These are phyloP conservation scores for Alligator mississippiensis DNA, from an alignment of 2,113 vertebrate species.

Conservation along the genomic window DNA sequence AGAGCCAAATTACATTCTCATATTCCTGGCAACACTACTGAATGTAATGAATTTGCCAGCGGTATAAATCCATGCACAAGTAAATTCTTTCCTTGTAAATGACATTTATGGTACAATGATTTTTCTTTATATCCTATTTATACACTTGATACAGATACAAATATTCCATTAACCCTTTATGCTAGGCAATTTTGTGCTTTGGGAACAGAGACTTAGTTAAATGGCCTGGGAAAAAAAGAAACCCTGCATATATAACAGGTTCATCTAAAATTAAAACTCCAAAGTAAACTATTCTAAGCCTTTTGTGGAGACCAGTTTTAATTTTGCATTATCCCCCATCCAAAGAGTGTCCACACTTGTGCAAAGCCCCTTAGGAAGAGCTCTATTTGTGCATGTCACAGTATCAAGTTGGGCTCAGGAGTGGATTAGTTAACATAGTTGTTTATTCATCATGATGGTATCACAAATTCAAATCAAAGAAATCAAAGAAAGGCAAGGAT, in stretches of 20 bases:
- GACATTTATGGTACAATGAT: too few relatives aligned
- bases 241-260: neutral
- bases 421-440: neutral
- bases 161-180: neutral
- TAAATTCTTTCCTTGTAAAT: neutral
- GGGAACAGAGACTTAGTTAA: neutral
- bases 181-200: neutral
- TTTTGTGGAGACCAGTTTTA: neutral
- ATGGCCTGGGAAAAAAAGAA: neutral
- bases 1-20: neutral
- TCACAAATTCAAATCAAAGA: neutral
- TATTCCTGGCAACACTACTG: neutral
- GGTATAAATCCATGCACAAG: neutral
- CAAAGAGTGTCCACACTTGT: neutral
- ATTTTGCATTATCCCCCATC: neutral
- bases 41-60: neutral
- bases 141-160: neutral
- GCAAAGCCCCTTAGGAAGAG: neutral
- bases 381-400: fast-evolving
- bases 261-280: neutral
- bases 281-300: neutral
- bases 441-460: neutral
- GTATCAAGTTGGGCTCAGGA: fast-evolving
- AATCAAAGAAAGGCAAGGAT: neutral
- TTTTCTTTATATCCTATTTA: neutral